Evolutionary conservation across 2,797 vertebrate species (phyloP).

Genomic region (Synaphobranchus kaupii): DNA sequence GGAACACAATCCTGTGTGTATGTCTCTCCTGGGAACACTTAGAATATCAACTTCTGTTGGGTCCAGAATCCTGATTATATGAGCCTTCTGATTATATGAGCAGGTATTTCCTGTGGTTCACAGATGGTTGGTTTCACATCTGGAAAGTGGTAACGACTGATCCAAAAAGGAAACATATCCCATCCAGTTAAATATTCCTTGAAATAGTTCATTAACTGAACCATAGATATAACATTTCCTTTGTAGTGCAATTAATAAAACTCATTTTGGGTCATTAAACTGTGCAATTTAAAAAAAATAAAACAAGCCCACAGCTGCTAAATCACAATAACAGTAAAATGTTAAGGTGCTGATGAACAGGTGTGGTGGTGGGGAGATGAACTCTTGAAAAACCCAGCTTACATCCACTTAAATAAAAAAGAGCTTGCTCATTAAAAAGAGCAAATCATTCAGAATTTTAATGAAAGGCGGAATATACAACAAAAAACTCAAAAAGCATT

Average conservation of each 20-base stretch:
- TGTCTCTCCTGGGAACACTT: neutral
- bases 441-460: neutral
- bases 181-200: no score
- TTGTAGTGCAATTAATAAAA: neutral
- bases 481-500: neutral
- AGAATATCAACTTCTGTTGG: neutral
- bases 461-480: constrained; percentile 5
- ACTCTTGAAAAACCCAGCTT: neutral
- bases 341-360: neutral
- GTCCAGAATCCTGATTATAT: neutral
- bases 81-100: no score
- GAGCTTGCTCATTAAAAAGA: neutral
- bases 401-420: neutral
- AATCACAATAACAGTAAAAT: neutral
- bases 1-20: no score
- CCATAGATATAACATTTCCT: no score
- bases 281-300: neutral
- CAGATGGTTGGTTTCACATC: neutral
- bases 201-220: no score
- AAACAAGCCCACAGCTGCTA: neutral
- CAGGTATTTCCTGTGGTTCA: neutral
- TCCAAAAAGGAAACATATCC: no score
- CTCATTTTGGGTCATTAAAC: neutral
- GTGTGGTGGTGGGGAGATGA: neutral
- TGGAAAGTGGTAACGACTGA: neutral